These are phyloP conservation scores for Palloptera scutellata DNA, from an alignment of 2,888 invertebrate genomes.

Conservation along the genomic window DNA sequence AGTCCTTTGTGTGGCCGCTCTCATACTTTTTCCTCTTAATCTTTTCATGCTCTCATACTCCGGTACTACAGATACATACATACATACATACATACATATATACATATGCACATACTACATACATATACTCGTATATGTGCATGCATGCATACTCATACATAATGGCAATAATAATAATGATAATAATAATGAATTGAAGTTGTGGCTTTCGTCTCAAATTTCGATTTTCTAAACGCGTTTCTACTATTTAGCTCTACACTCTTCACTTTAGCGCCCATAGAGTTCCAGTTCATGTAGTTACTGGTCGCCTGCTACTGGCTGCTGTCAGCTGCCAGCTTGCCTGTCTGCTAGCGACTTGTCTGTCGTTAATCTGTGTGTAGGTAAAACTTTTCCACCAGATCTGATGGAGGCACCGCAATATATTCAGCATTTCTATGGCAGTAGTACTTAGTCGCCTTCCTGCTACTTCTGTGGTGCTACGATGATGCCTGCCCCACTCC, in stretches of 20 bases:
- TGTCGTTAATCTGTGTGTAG: background rate
- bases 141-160: too few species aligned
- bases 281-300: background rate
- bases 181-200: slow-evolving; percentile 1
- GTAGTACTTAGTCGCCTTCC: too few species aligned
- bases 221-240: slow-evolving; percentile 2
- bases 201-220: background rate
- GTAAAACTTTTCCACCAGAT: background rate
- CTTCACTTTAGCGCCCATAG: background rate
- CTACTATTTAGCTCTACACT: background rate
- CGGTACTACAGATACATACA: too few species aligned
- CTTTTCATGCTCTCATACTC: too few species aligned
- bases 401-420: too few species aligned
- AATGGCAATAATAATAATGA: too few species aligned
- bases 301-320: background rate
- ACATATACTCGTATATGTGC: too few species aligned
- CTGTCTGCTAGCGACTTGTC: background rate
- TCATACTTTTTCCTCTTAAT: too few species aligned
- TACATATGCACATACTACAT: background rate
- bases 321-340: background rate
- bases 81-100: background rate
- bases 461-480: too few species aligned
- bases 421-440: too few species aligned
- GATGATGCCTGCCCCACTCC: too few species aligned
- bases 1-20: too few species aligned